Evolutionary conservation across 2,888 invertebrate genomes (phyloP), one percentile per base, ranked within the genome.

Genomic region (Spilarctia lutea): DNA sequence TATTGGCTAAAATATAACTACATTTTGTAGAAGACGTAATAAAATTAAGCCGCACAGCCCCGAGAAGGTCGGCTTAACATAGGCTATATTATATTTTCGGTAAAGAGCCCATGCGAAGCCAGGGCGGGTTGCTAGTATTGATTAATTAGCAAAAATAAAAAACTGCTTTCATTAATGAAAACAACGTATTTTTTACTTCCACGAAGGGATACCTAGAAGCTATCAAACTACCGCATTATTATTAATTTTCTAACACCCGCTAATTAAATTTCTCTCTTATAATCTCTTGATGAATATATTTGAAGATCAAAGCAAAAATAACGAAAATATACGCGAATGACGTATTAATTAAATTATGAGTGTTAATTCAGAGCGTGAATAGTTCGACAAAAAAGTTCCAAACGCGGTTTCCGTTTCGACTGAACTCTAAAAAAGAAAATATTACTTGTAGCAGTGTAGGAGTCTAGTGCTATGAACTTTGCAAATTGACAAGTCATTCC

Each of bases 391-490:
- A 77, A 68, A 39, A n/a, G 73, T 73, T 69, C 71, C 35, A 56
- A 52, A 48, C 3, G 45, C 65, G 70, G 68, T 76, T 77, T 77
- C 65, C 70, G 33, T 63, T 74, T 65, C 39, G 27, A 78, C 79
- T 71, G 85, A 82, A 82, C 83, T 80, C 87, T 82, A 81, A 87
- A 81, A 86, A 91, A 89, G 86, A 88, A 87, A 88, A 87, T 86
- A 85, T 85, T 85, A 86, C 87, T 85, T 81, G 73, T 81, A 81
- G 82, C 82, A 74, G 86, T 91, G 92, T 93, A 91, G 91, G 93
- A 90, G 91, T 89, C 88, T 87, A 80, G 92, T 91, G 92, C 91
- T 83, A 90, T 91, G 92, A 93, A 93, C 92, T 85, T 79, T 65
- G 35, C 78, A 76, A 78, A 78, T 84, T 84, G 85, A 84, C 82